Evolutionary conservation across 2,113 vertebrate genomes (phyloP).

Genomic region (Protomyctophum bolini): DNA sequence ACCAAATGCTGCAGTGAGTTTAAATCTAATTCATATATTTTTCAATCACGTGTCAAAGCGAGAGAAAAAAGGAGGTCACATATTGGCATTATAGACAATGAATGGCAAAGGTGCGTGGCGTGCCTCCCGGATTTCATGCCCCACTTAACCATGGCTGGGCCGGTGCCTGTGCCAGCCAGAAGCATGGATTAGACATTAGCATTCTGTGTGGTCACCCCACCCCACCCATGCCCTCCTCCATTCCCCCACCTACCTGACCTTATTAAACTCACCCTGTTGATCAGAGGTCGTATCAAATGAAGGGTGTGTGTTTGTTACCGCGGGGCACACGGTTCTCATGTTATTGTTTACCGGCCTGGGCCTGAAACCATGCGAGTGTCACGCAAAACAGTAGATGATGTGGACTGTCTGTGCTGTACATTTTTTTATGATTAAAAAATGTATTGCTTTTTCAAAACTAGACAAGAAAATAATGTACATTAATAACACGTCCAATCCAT

Average conservation of each 20-base stretch:
- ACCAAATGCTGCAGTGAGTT: not conserved
- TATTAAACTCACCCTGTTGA: slow-evolving; percentile 37
- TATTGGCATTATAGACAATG: slow-evolving; percentile 32
- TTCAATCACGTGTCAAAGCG: slow-evolving; percentile 19
- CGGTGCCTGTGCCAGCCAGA: slow-evolving; percentile 12
- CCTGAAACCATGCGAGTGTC: too few species aligned
- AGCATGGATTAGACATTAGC: too few species aligned
- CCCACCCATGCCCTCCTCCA: not conserved
- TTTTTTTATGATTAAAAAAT: too few species aligned
- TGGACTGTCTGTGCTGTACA: not conserved
- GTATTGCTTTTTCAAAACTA: too few species aligned
- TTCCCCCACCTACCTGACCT: slow-evolving; percentile 45
- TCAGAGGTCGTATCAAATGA: slow-evolving; percentile 51
- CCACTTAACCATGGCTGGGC: slow-evolving; percentile 54
- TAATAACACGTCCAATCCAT: not conserved
- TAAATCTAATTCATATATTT: slow-evolving; percentile 12
- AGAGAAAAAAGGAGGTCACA: slow-evolving; percentile 58
- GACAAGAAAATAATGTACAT: too few species aligned
- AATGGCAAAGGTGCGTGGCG: slow-evolving; percentile 33
- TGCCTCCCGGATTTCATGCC: slow-evolving; percentile 48
- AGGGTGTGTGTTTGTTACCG: not conserved
- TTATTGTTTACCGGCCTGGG: too few species aligned
- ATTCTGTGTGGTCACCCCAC: not conserved
- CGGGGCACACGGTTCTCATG: not conserved
- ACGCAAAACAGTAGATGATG: not conserved